Percentiles rank a stretch among this genome's conserved stretches.
phyloP scores from a whole-genome alignment of 2,888 invertebrate species.

The Drosophila ezoana region DNA sequence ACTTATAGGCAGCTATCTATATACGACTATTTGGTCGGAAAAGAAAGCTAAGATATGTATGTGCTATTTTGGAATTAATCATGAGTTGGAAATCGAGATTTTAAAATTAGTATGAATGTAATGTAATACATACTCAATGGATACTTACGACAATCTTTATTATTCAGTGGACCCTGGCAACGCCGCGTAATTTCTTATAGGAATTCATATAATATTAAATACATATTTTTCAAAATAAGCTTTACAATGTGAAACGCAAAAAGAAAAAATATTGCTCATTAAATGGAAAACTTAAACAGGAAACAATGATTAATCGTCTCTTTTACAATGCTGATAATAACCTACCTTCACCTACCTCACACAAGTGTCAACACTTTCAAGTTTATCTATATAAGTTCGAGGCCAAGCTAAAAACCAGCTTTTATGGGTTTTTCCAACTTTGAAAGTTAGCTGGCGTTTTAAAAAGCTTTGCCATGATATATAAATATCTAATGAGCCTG shows the following conservation, averaged over 20 bases:
- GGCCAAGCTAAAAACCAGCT: slow-evolving; percentile 23
- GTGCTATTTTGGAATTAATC: neutral
- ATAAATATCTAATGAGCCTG: slow-evolving; percentile 32
- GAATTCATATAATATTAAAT: too few species aligned
- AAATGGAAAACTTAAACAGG: too few species aligned
- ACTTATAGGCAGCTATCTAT: slow-evolving; percentile 3
- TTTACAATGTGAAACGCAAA: too few species aligned
- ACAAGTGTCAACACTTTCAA: slow-evolving; percentile 16
- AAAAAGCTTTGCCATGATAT: slow-evolving; percentile 41
- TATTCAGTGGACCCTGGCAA: too few species aligned
- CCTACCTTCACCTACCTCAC: neutral
- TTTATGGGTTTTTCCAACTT: slow-evolving; percentile 41
- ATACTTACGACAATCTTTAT: too few species aligned
- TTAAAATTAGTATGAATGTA: neutral
- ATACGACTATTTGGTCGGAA: neutral
- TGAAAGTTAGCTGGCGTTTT: neutral
- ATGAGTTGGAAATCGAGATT: neutral
- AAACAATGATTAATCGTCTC: slow-evolving; percentile 3
- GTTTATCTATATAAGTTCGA: slow-evolving; percentile 26
- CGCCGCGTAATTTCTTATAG: too few species aligned
- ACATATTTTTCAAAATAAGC: too few species aligned
- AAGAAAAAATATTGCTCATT: too few species aligned
- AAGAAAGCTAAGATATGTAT: neutral
- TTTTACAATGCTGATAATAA: slow-evolving; percentile 2
- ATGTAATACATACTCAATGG: neutral